phyloP scores from a whole-genome alignment of 2,888 invertebrate genomes.

The Ferrisia virgata region DNA sequence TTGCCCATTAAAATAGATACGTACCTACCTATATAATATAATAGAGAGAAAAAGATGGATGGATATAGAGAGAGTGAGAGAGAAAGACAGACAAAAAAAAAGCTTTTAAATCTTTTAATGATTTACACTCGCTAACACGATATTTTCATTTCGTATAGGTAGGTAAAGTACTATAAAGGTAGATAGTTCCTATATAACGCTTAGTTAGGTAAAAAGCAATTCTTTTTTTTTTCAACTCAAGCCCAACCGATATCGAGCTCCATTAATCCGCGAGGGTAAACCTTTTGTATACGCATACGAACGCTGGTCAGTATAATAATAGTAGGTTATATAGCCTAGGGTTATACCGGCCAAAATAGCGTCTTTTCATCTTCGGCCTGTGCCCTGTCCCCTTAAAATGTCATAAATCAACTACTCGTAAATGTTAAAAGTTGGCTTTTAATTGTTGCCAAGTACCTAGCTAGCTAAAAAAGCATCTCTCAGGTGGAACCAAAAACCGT shows the following conservation, averaged over 20 bases:
- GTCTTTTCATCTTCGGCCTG: conserved; percentile 12
- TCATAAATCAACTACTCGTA: conserved; percentile 9
- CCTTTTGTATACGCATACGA: background rate
- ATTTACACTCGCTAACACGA: conserved; percentile 5
- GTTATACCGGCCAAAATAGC: background rate
- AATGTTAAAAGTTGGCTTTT: conserved; percentile 23
- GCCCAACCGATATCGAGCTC: background rate
- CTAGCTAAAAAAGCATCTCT: conserved; percentile 4
- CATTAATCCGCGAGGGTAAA: background rate
- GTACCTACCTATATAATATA: too few relatives aligned
- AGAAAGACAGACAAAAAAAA: background rate
- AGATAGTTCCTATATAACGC: background rate
- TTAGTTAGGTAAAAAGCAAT: background rate
- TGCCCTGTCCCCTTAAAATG: conserved; percentile 7
- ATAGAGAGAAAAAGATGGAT: too few relatives aligned
- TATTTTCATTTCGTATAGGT: background rate
- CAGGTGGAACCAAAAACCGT: conserved; percentile 12
- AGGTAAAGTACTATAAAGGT: too few relatives aligned
- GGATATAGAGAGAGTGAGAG: background rate
- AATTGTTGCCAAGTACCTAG: conserved; percentile 5
- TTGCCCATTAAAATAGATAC: too few relatives aligned
- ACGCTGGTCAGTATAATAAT: background rate
- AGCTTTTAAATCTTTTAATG: conserved; percentile 6
- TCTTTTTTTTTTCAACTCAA: background rate
- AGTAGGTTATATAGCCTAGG: conserved; percentile 21